phyloP scores from a whole-genome alignment of 1,140 invertebrate genomes.

The Pomacea maculata region DNA sequence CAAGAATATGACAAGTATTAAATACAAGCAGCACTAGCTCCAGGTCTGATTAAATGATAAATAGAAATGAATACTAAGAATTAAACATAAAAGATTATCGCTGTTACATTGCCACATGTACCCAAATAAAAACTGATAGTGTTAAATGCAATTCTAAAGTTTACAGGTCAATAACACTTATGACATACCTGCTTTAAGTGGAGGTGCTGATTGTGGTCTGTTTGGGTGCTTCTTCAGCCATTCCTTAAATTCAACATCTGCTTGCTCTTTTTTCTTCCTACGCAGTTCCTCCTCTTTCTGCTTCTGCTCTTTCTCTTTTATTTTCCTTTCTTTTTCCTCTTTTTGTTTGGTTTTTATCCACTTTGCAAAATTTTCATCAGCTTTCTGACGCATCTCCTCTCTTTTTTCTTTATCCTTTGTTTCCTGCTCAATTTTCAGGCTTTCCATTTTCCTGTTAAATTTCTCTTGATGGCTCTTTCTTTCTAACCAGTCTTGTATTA shows the following conservation, averaged over 20 bases:
- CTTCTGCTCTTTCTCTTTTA: conserved; percentile 38
- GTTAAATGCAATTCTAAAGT: not conserved
- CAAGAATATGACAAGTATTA: too few relatives aligned
- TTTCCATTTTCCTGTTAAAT: conserved; percentile 40
- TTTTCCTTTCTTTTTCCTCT: conserved; percentile 41
- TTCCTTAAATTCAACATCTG: conserved; percentile 45
- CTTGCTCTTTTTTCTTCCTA: conserved; percentile 38
- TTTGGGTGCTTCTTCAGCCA: conserved; percentile 48
- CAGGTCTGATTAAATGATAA: not conserved
- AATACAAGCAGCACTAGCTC: too few relatives aligned
- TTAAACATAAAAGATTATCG: not conserved
- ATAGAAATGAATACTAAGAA: not conserved
- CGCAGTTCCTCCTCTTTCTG: conserved; percentile 36
- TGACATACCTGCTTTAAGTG: conserved; percentile 34
- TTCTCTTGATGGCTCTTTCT: conserved; percentile 45
- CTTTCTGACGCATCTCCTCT: conserved; percentile 39
- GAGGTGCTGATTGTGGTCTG: conserved; percentile 42
- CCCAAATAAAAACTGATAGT: not conserved
- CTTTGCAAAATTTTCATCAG: conserved; percentile 45
- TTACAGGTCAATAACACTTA: not conserved
- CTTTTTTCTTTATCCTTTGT: conserved; percentile 42
- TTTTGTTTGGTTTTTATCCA: conserved; percentile 48
- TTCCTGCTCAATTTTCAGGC: conserved; percentile 41
- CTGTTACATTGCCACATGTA: too few relatives aligned
- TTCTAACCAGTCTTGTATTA: conserved; percentile 44